phyloP scores from a whole-genome alignment of 2,113 vertebrate genomes.

The Sceloporus tristichus region DNA sequence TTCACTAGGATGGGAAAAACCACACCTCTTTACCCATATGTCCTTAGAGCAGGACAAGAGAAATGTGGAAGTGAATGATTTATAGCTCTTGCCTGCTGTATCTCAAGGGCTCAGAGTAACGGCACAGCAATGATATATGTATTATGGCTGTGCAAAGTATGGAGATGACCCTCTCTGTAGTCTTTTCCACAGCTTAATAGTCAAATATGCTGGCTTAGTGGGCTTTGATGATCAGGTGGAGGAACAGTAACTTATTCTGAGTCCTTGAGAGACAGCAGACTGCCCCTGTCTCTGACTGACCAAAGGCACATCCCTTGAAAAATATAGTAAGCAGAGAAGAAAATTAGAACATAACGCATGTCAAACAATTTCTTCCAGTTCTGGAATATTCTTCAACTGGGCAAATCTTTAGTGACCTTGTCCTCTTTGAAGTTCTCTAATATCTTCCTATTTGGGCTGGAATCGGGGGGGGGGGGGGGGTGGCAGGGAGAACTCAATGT shows the following conservation, averaged over 20 bases:
- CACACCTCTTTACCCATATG: not conserved
- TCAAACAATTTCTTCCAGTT: not conserved
- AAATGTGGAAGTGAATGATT: not conserved
- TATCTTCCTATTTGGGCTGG: not conserved
- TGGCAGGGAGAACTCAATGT: not conserved
- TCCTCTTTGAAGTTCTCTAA: not conserved
- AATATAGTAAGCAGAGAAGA: not conserved
- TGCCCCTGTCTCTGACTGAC: not conserved
- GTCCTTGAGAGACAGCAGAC: slow-evolving; percentile 10
- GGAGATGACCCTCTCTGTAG: slow-evolving; percentile 8
- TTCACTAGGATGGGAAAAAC: not conserved
- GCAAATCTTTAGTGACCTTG: not conserved
- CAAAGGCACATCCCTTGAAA: not conserved
- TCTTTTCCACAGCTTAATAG: not conserved
- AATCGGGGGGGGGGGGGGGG: not conserved
- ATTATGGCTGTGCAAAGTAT: slow-evolving; percentile 5
- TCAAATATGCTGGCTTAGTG: not conserved
- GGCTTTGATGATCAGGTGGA: not conserved
- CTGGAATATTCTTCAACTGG: not conserved
- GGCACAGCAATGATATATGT: not conserved
- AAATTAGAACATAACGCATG: not conserved
- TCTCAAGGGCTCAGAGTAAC: slow-evolving; percentile 8
- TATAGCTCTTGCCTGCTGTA: not conserved
- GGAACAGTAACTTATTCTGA: not conserved
- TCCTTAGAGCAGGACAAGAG: not conserved